Conservation (phyloP, 2,113 vertebrate species). For the Hemichromis elongatus region DNA sequence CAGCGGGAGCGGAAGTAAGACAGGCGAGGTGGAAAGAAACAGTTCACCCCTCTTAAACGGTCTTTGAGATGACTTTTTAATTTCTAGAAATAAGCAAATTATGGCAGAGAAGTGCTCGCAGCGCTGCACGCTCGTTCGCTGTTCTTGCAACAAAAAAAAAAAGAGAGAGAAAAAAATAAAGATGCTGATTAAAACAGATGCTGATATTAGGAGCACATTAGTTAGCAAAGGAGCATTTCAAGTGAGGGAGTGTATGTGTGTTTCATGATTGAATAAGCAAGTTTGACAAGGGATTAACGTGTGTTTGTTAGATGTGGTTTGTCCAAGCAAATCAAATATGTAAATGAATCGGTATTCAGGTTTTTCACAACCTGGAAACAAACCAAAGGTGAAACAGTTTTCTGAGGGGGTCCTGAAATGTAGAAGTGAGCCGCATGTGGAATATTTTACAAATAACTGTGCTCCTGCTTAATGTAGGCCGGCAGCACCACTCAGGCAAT, state of each 20-base stretch:
- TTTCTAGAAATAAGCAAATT: neutral
- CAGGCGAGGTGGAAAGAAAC: neutral
- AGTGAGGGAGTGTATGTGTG: neutral
- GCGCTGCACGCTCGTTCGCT: neutral
- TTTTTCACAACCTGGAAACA: neutral
- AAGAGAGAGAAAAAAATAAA: too few relatives aligned
- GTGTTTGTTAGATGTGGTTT: neutral
- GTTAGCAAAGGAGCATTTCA: constrained; percentile 4
- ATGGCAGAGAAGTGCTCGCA: neutral
- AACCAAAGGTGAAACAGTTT: neutral
- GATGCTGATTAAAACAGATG: neutral
- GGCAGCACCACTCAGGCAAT: neutral
- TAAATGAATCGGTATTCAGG: neutral
- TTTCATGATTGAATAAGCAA: neutral
- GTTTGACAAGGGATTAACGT: constrained; percentile 2
- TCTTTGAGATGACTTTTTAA: neutral
- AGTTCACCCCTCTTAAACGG: neutral
- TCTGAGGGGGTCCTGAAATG: neutral
- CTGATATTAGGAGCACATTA: constrained; percentile 8
- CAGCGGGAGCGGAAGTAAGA: neutral
- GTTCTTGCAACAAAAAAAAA: neutral
- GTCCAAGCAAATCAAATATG: neutral
- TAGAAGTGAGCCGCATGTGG: neutral
- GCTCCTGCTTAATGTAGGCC: neutral
- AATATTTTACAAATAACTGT: neutral